Percentiles rank a stretch among this genome's conserved stretches.
Evolutionary conservation across 2,797 vertebrate species (phyloP).

Genomic region (Enteromius treurensis): DNA sequence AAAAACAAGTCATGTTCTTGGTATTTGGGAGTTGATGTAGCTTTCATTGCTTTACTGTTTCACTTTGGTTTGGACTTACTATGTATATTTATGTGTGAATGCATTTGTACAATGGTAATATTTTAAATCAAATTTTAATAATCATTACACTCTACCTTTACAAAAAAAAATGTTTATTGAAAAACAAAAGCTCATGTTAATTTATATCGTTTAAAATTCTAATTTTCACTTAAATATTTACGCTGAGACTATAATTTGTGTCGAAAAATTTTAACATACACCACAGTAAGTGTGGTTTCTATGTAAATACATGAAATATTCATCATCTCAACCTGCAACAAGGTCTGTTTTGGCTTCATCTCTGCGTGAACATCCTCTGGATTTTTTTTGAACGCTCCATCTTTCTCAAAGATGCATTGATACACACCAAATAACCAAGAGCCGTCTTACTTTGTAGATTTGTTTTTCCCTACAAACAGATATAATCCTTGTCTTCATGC

Average conservation of each 20-base stretch:
- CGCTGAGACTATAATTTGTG: neutral
- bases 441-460: conserved; percentile 2
- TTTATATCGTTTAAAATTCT: neutral
- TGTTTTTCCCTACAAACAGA: conserved; percentile 37
- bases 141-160: neutral
- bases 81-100: neutral
- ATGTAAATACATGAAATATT: conserved; percentile 15
- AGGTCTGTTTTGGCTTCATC: conserved; percentile 8
- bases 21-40: conserved; percentile 21
- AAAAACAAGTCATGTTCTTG: conserved; percentile 31
- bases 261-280: neutral
- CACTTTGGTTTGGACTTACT: neutral
- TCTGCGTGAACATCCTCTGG: conserved; percentile 3
- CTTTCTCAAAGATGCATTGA: neutral
- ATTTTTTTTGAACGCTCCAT: neutral
- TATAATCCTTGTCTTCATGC: conserved; percentile 47
- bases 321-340: conserved; percentile 25
- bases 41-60: neutral
- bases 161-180: neutral
- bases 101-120: neutral
- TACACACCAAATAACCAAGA: neutral
- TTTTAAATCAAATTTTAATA: neutral
- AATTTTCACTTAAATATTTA: neutral
- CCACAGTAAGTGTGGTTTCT: neutral
- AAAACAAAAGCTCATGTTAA: neutral